A percentile compares a stretch with the other conserved stretches of the same genome.
Evolutionary conservation across 2,888 invertebrate genomes (phyloP).

Genomic region (Patella ulyssiponensis): DNA sequence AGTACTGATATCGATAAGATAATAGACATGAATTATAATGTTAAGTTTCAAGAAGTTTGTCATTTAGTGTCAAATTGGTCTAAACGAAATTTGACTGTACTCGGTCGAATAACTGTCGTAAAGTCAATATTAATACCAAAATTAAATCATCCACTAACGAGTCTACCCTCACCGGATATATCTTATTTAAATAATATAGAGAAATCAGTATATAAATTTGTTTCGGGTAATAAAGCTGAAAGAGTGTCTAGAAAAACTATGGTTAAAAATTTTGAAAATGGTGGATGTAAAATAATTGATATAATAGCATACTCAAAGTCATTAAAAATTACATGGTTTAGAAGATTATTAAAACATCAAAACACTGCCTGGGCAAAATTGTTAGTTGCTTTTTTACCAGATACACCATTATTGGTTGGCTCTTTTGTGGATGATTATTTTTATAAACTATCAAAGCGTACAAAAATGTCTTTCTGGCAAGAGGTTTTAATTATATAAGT

Average conservation of each 20-base stretch:
- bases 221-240: neutral
- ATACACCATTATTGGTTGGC: neutral
- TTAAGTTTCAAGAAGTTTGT: no score
- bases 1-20: no score
- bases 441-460: neutral
- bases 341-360: neutral
- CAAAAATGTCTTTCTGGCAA: neutral
- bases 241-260: neutral
- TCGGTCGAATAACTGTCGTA: no score
- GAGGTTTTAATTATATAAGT: no score
- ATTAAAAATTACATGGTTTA: neutral
- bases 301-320: neutral
- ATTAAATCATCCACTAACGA: no score
- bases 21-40: no score
- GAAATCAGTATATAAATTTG: neutral
- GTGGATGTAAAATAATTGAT: conserved; percentile 2
- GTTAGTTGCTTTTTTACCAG: neutral
- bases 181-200: neutral
- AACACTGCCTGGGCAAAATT: neutral
- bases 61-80: no score
- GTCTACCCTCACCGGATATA: neutral
- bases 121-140: no score
- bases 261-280: conserved; percentile 1
- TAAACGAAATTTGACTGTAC: no score
- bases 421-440: neutral